Conservation (phyloP, 2,797 vertebrate genomes). For the Cottoperca gobio region DNA sequence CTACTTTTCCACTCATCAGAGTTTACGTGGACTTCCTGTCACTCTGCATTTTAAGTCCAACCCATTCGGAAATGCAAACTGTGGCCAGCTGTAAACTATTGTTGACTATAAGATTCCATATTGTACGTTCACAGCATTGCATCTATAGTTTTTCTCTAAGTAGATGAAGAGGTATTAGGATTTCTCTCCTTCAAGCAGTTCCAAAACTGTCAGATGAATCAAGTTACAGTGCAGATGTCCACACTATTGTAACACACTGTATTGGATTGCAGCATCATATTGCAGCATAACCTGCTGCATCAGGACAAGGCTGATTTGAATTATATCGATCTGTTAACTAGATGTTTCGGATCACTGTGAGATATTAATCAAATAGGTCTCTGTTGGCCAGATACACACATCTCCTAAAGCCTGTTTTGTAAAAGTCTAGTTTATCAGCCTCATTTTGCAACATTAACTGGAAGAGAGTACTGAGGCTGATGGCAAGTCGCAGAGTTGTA, state of each 20-base stretch:
- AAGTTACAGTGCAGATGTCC: not conserved
- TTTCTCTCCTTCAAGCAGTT: not conserved
- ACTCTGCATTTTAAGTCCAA: not conserved
- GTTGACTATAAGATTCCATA: not conserved
- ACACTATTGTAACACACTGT: not conserved
- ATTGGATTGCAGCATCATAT: constrained; percentile 4
- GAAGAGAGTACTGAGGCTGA: not conserved
- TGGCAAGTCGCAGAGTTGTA: not conserved
- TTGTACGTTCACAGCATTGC: no score
- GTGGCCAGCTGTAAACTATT: not conserved
- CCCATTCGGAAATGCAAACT: not conserved
- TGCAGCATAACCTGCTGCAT: not conserved
- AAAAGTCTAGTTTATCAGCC: not conserved
- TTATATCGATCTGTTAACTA: constrained; percentile 22
- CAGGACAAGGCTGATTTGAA: constrained; percentile 6
- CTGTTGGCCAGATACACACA: not conserved
- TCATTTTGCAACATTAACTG: not conserved
- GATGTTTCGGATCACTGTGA: constrained; percentile 21
- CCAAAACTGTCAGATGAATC: not conserved
- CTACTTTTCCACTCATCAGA: not conserved
- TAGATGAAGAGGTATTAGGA: not conserved
- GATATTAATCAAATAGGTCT: constrained; percentile 15
- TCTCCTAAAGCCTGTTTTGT: not conserved
- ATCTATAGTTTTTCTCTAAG: not conserved
- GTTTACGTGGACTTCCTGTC: not conserved